A percentile compares a stretch with the other conserved stretches of the same genome.
These are phyloP conservation scores for Lasiommata megera DNA, from an alignment of 2,888 invertebrate species.

Conservation along the genomic window DNA sequence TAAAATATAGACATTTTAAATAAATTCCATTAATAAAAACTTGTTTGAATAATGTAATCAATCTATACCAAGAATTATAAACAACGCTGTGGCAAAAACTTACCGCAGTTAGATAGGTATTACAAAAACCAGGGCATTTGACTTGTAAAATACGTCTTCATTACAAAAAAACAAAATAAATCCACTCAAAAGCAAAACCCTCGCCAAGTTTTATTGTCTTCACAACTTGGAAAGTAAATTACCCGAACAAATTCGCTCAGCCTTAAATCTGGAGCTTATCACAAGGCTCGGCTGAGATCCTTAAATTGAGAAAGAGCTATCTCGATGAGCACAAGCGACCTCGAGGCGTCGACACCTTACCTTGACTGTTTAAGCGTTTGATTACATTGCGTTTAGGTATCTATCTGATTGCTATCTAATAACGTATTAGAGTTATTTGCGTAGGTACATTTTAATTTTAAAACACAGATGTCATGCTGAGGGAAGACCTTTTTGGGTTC, in stretches of 20 bases:
- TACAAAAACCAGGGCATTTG: conserved; percentile 34
- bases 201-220: conserved; percentile 75
- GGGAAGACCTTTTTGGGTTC: too few species aligned
- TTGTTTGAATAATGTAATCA: neutral
- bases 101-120: neutral
- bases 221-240: conserved; percentile 76
- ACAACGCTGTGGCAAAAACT: neutral
- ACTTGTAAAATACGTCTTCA: conserved; percentile 59
- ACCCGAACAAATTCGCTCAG: conserved; percentile 75
- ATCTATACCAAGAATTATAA: neutral
- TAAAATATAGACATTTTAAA: neutral
- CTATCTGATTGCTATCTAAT: too few species aligned
- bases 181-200: conserved; percentile 59
- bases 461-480: too few species aligned
- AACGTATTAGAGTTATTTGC: too few species aligned
- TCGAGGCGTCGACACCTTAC: conserved; percentile 63
- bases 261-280: conserved; percentile 76
- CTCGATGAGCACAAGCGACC: conserved; percentile 59
- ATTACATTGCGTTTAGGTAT: conserved; percentile 42
- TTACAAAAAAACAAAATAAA: conserved; percentile 61
- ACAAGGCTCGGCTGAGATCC: conserved; percentile 63
- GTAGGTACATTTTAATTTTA: too few species aligned
- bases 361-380: conserved; percentile 67
- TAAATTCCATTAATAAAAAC: neutral
- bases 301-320: conserved; percentile 73